Conservation (phyloP, 2,888 invertebrate species). For the Nebria salina region DNA sequence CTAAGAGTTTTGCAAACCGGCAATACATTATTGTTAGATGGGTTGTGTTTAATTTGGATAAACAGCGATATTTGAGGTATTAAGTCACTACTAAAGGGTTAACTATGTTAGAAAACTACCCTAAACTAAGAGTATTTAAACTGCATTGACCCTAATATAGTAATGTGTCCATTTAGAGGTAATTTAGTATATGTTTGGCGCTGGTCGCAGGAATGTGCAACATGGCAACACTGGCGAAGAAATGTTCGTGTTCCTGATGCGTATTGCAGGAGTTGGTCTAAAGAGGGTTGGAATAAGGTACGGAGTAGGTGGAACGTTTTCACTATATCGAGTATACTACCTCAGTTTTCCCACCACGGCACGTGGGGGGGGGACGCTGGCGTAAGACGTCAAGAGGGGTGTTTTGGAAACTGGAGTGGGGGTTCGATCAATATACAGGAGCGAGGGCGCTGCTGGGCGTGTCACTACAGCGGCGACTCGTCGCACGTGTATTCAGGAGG, state of each 20-base stretch:
- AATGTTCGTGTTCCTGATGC: background rate
- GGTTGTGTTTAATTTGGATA: no score
- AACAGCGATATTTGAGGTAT: no score
- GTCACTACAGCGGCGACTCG: constrained; percentile 22
- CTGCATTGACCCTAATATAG: background rate
- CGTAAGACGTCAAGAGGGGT: constrained; percentile 4
- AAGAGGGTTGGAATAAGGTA: background rate
- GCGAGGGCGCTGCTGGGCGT: constrained; percentile 25
- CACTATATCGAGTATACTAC: constrained; percentile 1
- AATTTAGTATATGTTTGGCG: background rate
- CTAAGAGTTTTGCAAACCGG: no score
- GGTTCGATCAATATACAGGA: constrained; percentile 34
- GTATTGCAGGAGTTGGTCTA: background rate
- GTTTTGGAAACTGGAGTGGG: background rate
- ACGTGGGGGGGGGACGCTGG: background rate
- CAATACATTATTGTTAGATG: no score
- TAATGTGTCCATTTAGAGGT: background rate
- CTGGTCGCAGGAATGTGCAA: background rate
- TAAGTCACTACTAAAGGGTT: no score
- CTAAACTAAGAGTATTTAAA: background rate
- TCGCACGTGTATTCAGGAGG: background rate
- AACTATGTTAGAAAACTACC: background rate
- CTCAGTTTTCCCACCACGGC: background rate
- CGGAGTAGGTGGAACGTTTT: background rate
- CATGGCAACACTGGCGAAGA: background rate